Evolutionary conservation across 2,888 invertebrate genomes (phyloP), one percentile per base, ranked within the genome.

Genomic region (Andrena trimmerana): DNA sequence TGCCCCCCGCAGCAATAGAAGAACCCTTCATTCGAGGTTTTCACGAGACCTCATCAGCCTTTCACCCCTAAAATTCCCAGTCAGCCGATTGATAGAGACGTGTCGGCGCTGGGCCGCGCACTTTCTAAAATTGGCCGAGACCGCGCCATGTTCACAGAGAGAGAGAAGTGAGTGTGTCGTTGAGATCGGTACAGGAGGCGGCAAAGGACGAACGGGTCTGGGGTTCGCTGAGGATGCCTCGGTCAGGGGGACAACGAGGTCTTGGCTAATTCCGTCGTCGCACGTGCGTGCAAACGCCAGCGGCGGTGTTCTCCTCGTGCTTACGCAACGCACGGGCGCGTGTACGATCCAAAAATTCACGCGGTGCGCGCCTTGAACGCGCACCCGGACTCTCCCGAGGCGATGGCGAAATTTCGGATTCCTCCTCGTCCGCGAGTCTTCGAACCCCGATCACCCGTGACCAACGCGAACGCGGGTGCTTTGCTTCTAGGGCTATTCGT

Each of bases 261-360:
- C 81, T 90, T 85, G 88, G 90, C 92, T 92, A 92, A 92, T 92
- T 92, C 88, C 86, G 91, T 90, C 90, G 78, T 86, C 89, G 91
- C 91, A 92, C 92, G 92, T 92, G 92, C 89, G 89, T 89, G 87
- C 87, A 84, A 78, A 84, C 81, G 83, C 62, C 72, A 73, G 60
- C 59, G 62, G 68, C 78, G 74, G 78, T 83, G 84, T 79, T 83
- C 84, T 83, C 74, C 77, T 82, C 78, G 77, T 84, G 87, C 89
- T 90, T 88, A 88, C 87, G 90, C 89, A 90, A 90, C 85, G 83
- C 75, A 48, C 52, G 57, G 52, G 31, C 78, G 79, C 86, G 74
- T 78, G 67, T 78, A 74, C 72, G 75, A 62, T 84, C 78, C 76
- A 74, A 81, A 84, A 86, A 86, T 86, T 84, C 74, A 86, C 78